Percentiles rank a stretch among this genome's conserved stretches.
Evolutionary conservation across 2,888 invertebrate genomes (phyloP).

Genomic region (Noctua janthe): DNA sequence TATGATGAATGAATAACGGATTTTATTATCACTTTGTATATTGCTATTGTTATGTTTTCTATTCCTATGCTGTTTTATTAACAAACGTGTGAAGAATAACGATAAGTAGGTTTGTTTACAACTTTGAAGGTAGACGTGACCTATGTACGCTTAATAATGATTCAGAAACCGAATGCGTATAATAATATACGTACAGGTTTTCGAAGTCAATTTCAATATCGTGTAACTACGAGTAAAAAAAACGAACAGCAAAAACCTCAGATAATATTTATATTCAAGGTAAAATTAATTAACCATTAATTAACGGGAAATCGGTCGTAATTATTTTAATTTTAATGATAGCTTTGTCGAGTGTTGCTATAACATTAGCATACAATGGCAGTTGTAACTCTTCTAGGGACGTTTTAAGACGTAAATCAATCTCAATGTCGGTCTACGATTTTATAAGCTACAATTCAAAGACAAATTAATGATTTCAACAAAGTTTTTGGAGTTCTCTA

Average conservation of each 20-base stretch:
- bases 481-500: neutral
- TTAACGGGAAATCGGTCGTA: constrained; percentile 32
- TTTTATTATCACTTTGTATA: neutral
- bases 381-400: constrained; percentile 10
- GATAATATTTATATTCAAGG: constrained; percentile 44
- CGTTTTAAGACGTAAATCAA: constrained; percentile 18
- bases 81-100: constrained; percentile 20
- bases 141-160: neutral
- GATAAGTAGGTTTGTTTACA: constrained; percentile 5
- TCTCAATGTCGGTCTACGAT: neutral
- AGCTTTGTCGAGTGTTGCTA: constrained; percentile 60
- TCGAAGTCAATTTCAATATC: neutral
- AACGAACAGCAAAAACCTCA: neutral
- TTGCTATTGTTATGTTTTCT: constrained; percentile 14
- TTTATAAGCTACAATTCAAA: constrained; percentile 1
- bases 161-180: neutral
- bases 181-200: neutral
- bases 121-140: neutral
- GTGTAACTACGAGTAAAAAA: neutral
- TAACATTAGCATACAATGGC: constrained; percentile 58
- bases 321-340: constrained; percentile 45
- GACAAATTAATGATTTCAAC: neutral
- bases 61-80: constrained; percentile 8
- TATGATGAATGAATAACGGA: neutral
- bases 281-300: constrained; percentile 37